Evolutionary conservation across 64 coral and sea anemone species (phyloP), one percentile per base, ranked within the genome.

Genomic region (Pachyseris speciosa): DNA sequence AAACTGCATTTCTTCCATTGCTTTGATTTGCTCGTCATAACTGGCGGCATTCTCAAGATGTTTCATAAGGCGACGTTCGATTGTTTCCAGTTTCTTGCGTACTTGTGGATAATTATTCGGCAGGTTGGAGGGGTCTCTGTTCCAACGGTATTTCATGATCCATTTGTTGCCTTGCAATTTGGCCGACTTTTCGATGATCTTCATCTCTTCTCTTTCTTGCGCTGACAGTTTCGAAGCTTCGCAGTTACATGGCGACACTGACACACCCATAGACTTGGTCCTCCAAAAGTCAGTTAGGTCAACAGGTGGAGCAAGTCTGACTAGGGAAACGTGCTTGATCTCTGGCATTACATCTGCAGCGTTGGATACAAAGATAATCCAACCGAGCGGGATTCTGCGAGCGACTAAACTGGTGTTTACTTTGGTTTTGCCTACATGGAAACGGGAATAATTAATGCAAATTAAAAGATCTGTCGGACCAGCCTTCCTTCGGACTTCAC

Each of bases 191-290:
- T 92, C 71, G 36, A 78, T 78, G 11, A 55, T 45, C 24, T n/a
- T 68, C 34, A 86, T 38, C 49, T 94, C 84, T 41, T 24, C 25
- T 57, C 73, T 79, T 31, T 94, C 91, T 12, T 80, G 65, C 33
- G 20, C 32, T 0, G 86, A 74, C 77, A 96, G 64, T 41, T 96
- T 74, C 24, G 25, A 71, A 11, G 74, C 73, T 83, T 74, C 20
- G 71, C 88, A 91, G 20, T 55, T 48, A 60, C 94, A 95, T 30
- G 93, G 71, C 47, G 68, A 63, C 32, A 25, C 50, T 13, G 48
- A 68, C 12, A 95, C 94, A 78, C 94, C 94, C 94, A 95, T 95
- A 20, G 59, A 66, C 87, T 95, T 83, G 10, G 88, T 95, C 39
- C 64, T 85, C 88, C 94, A 91, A 41, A 91, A 95, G 3, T 95